phyloP scores from a whole-genome alignment of 30 jellyfish, hydroid and myxozoan genomes.

The Hydractinia echinata region DNA sequence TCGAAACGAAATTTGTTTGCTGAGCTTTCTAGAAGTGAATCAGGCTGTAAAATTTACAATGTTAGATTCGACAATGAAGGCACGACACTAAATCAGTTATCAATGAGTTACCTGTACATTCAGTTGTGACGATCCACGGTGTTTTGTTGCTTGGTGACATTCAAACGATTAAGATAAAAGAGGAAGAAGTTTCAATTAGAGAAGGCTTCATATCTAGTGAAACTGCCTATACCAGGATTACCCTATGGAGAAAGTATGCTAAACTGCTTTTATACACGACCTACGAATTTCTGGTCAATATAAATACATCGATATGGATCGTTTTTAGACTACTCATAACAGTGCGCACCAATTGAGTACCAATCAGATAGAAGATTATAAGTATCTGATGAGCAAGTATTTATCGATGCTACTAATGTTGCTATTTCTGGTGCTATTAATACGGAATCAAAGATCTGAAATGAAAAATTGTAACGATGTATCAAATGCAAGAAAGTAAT shows the following conservation, averaged over 20 bases:
- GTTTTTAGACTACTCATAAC: neutral
- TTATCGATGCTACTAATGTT: neutral
- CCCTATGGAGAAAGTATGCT: slow-evolving; percentile 17
- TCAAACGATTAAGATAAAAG: neutral
- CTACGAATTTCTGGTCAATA: neutral
- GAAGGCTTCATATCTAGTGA: slow-evolving; percentile 12
- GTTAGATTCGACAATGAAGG: neutral
- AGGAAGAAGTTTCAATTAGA: neutral
- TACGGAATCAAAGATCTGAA: neutral
- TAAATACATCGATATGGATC: neutral
- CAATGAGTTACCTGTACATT: neutral
- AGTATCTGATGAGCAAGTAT: neutral
- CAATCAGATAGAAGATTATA: neutral
- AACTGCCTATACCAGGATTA: slow-evolving; percentile 1
- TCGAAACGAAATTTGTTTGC: neutral
- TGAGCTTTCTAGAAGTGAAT: neutral
- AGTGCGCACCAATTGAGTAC: neutral
- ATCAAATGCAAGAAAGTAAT: neutral
- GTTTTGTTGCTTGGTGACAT: neutral
- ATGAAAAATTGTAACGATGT: neutral
- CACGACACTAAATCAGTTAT: neutral
- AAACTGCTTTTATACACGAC: neutral
- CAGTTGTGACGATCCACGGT: neutral
- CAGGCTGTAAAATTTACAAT: slow-evolving; percentile 2
- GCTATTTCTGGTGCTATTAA: neutral